phyloP scores from a whole-genome alignment of 2,888 invertebrate genomes.

The Magallana nippona region DNA sequence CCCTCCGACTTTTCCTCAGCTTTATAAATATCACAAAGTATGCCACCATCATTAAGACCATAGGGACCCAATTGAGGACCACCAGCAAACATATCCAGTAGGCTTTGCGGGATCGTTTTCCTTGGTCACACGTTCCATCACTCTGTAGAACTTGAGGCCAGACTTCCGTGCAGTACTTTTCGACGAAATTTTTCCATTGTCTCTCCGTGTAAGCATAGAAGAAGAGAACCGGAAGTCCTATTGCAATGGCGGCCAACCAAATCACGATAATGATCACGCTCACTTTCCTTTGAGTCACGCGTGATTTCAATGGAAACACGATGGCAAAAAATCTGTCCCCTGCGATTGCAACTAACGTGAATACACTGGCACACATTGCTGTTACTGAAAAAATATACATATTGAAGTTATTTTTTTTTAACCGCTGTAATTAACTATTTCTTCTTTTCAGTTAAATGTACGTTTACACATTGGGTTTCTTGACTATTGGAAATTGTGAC shows the following conservation, averaged over 20 bases:
- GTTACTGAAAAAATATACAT: conserved; percentile 70
- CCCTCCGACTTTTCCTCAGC: conserved; percentile 65
- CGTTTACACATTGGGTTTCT: background rate
- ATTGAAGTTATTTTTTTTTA: no score
- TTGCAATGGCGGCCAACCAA: conserved; percentile 66
- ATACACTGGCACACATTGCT: conserved; percentile 72
- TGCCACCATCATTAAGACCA: conserved; percentile 68
- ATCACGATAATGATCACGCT: conserved; percentile 64
- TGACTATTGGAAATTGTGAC: no score
- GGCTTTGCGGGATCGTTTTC: conserved; percentile 65
- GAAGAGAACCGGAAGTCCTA: conserved; percentile 67
- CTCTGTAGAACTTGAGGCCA: conserved; percentile 64
- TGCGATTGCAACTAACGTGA: conserved; percentile 71
- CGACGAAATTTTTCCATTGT: conserved; percentile 68
- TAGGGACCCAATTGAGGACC: conserved; percentile 75
- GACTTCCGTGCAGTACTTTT: conserved; percentile 70
- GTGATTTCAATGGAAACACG: conserved; percentile 71
- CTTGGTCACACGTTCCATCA: conserved; percentile 66
- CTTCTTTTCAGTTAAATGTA: background rate
- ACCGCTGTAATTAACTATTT: no score
- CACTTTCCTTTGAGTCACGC: conserved; percentile 69
- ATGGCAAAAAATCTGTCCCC: conserved; percentile 75
- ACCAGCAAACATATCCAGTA: conserved; percentile 73
- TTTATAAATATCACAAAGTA: conserved; percentile 70
- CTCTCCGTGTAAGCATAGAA: conserved; percentile 68